Conservation (phyloP, 2,113 vertebrate genomes). For the Neopipo cinnamomea region DNA sequence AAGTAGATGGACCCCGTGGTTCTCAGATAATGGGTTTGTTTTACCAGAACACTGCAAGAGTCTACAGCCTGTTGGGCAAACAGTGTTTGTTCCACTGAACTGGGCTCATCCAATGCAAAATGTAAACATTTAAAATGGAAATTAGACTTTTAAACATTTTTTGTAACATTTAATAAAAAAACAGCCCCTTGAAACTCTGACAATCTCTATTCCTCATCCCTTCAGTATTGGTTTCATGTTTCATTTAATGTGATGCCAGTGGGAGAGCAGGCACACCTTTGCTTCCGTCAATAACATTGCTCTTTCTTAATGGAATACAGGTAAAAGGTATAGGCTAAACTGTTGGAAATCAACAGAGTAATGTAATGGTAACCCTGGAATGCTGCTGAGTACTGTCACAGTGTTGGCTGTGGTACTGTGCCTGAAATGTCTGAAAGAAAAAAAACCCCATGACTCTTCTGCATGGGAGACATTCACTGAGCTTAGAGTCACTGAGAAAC, state of each 20-base stretch:
- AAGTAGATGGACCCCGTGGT: neutral
- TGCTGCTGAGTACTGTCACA: neutral
- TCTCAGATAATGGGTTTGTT: neutral
- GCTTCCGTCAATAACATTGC: neutral
- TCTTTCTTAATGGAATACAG: neutral
- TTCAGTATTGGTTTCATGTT: neutral
- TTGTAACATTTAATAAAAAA: neutral
- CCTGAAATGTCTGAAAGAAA: neutral
- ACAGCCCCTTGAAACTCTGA: neutral
- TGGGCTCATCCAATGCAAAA: neutral
- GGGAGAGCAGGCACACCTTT: neutral
- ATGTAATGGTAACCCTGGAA: neutral
- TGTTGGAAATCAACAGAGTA: neutral
- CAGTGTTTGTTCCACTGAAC: neutral
- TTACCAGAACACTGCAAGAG: neutral
- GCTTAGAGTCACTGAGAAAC: neutral
- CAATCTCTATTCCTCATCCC: neutral
- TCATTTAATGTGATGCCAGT: neutral
- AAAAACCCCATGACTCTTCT: neutral
- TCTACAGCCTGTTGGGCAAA: neutral
- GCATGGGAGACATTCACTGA: neutral
- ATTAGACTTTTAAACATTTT: neutral
- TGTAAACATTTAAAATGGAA: neutral
- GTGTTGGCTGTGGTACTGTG: neutral
- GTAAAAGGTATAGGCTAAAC: neutral